phyloP scores from a whole-genome alignment of 2,888 invertebrate genomes.

The Chymomyza amoena region DNA sequence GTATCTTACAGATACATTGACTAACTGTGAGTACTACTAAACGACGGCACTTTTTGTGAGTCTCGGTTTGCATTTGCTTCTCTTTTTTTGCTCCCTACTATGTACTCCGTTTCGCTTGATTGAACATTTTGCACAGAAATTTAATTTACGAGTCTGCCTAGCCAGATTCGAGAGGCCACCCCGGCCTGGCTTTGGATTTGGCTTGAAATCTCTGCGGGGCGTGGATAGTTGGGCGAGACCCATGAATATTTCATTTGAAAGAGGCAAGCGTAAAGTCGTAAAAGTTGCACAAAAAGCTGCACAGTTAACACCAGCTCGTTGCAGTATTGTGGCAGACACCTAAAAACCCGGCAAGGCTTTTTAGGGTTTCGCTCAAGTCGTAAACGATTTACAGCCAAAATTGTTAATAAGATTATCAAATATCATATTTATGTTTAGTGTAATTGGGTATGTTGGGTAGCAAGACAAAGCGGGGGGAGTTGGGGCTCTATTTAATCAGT shows the following conservation, averaged over 20 bases:
- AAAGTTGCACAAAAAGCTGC: constrained; percentile 46
- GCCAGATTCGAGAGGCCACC: not conserved
- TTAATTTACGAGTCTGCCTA: constrained; percentile 64
- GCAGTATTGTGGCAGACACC: constrained; percentile 44
- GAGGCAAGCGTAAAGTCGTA: constrained; percentile 11
- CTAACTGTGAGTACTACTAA: not conserved
- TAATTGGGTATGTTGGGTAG: not conserved
- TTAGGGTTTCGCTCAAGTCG: constrained; percentile 43
- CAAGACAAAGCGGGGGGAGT: not conserved
- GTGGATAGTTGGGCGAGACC: constrained; percentile 7
- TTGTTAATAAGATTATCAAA: constrained; percentile 74
- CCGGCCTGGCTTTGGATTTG: not conserved
- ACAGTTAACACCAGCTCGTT: constrained; percentile 26
- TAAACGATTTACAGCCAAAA: constrained; percentile 70
- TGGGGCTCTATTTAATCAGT: constrained; percentile 58
- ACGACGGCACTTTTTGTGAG: constrained; percentile 8
- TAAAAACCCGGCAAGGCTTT: constrained; percentile 52
- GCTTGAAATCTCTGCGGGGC: not conserved
- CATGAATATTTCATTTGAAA: constrained; percentile 68
- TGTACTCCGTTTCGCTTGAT: constrained; percentile 70
- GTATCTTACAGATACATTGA: not conserved
- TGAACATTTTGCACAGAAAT: constrained; percentile 70
- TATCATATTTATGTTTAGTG: constrained; percentile 69
- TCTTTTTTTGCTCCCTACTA: constrained; percentile 37
- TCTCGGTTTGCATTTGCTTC: constrained; percentile 11